Percentiles rank a stretch among this genome's conserved stretches.
These are phyloP conservation scores for Apotomis capreana DNA, from an alignment of 2,888 invertebrate species.

Conservation along the genomic window DNA sequence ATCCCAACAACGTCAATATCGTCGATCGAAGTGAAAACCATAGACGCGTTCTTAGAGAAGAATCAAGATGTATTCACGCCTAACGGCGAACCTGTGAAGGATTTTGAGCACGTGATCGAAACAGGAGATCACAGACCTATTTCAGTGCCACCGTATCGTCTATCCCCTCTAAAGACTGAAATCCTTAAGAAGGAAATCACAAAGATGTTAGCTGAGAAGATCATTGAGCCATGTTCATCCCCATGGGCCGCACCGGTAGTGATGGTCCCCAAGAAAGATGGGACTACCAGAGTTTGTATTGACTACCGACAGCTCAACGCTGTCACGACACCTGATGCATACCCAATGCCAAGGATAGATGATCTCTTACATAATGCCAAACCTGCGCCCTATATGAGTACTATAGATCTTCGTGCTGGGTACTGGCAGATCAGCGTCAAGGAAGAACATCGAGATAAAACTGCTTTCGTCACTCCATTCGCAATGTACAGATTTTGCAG, in stretches of 20 bases:
- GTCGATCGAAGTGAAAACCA: background rate
- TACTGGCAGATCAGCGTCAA: no score
- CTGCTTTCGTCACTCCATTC: background rate
- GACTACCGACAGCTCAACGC: slow-evolving; percentile 51
- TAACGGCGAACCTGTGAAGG: no score
- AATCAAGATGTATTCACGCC: no score
- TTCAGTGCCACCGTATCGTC: no score
- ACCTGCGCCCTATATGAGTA: background rate
- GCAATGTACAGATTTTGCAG: background rate
- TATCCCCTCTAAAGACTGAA: no score
- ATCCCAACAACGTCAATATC: slow-evolving; percentile 9
- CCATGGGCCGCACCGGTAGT: slow-evolving; percentile 60
- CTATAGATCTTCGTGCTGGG: no score
- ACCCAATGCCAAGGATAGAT: slow-evolving; percentile 3
- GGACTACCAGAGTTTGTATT: slow-evolving; percentile 52
- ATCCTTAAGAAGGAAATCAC: background rate
- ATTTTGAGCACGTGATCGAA: no score
- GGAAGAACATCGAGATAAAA: background rate
- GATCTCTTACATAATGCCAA: slow-evolving; percentile 1
- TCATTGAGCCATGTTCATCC: slow-evolving; percentile 54
- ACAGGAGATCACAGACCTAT: no score
- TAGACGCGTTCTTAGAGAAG: no score
- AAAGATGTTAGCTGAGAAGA: background rate
- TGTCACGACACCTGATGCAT: slow-evolving; percentile 4
- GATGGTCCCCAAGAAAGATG: slow-evolving; percentile 57